Evolutionary conservation across 2,888 invertebrate species (phyloP).

Genomic region (Macroteleia sp.): DNA sequence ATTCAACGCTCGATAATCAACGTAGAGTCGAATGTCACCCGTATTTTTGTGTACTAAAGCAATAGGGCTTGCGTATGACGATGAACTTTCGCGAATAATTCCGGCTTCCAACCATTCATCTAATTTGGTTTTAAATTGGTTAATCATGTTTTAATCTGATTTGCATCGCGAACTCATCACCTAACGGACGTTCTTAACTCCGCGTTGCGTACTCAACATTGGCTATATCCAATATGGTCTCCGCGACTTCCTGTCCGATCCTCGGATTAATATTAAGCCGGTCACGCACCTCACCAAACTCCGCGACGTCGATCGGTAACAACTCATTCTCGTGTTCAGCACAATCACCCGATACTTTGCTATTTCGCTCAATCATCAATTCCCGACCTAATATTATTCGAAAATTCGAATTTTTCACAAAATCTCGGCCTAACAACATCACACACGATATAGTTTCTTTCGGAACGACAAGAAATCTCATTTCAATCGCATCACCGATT

Average conservation of each 20-base stretch:
- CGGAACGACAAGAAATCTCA: not conserved
- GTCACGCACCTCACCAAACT: not conserved
- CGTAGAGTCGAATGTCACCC: not conserved
- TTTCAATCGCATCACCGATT: not conserved
- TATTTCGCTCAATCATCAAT: not conserved
- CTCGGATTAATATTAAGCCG: no score
- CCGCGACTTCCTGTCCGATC: no score
- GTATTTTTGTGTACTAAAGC: not conserved
- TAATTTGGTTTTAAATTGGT: not conserved
- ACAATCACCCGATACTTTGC: not conserved
- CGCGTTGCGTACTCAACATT: no score
- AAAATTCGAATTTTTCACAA: not conserved
- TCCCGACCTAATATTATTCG: not conserved
- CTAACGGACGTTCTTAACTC: not conserved
- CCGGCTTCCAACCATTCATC: no score
- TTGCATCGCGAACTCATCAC: not conserved
- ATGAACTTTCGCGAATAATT: no score
- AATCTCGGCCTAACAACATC: conserved; percentile 8
- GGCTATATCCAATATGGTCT: no score
- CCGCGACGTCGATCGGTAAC: not conserved
- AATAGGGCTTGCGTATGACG: no score
- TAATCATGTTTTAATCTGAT: not conserved
- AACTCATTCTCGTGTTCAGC: not conserved
- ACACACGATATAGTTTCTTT: not conserved
- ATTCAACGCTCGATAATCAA: no score